phyloP scores from a whole-genome alignment of 2,113 vertebrate genomes.

The Orycteropus afer region DNA sequence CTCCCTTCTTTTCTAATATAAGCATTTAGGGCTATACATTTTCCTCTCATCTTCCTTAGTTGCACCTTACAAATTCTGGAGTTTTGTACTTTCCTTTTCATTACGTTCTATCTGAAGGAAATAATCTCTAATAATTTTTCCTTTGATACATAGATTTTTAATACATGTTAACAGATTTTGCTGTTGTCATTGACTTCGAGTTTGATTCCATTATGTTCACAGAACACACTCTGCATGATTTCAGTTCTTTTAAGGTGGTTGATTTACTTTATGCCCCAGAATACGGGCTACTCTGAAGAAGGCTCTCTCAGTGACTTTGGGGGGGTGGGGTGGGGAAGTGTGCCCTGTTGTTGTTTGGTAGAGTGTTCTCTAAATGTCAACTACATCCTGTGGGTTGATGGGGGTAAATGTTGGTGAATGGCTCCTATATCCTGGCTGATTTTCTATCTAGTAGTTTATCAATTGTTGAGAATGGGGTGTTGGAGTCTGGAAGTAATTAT shows the following conservation, averaged over 20 bases:
- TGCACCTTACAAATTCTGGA: not conserved
- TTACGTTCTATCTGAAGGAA: not conserved
- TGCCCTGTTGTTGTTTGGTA: too few relatives aligned
- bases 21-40: not conserved
- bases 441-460: not conserved
- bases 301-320: too few relatives aligned
- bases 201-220: not conserved
- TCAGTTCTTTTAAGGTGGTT: not conserved
- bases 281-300: not conserved
- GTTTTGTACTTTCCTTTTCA: slow-evolving; percentile 16
- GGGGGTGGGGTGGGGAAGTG: too few relatives aligned
- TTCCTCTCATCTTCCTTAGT: not conserved
- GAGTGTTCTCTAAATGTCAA: not conserved
- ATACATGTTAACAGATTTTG: not conserved
- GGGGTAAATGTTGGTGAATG: too few relatives aligned
- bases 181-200: not conserved
- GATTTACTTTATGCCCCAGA: not conserved
- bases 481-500: not conserved
- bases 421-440: not conserved
- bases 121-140: not conserved
- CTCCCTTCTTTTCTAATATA: not conserved
- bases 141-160: not conserved
- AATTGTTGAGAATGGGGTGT: not conserved
- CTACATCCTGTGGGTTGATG: not conserved
- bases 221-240: not conserved